Conservation (phyloP, 2,888 invertebrate species). For the Pseudolycoriella hygida region DNA sequence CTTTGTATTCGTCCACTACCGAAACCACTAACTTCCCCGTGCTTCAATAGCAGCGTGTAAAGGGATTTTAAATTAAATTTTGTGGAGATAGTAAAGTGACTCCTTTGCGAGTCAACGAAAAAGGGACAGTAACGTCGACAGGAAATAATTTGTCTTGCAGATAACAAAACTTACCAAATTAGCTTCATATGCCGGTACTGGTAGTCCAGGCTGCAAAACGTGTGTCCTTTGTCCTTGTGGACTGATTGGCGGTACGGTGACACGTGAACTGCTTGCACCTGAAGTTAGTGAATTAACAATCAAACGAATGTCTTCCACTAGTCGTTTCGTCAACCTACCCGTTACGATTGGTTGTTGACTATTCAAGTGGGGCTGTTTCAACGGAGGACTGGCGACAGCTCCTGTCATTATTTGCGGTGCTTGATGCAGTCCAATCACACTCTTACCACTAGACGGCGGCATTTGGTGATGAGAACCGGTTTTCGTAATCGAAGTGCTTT, state of each 20-base stretch:
- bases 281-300: slow-evolving; percentile 9
- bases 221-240: slow-evolving; percentile 39
- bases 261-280: slow-evolving; percentile 33
- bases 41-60: slow-evolving; percentile 32
- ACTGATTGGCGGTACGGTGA: slow-evolving; percentile 40
- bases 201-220: slow-evolving; percentile 34
- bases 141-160: slow-evolving; percentile 1
- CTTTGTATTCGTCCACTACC: slow-evolving; percentile 37
- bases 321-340: slow-evolving; percentile 16
- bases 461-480: slow-evolving; percentile 10
- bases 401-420: slow-evolving; percentile 32
- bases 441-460: slow-evolving; percentile 15
- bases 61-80: slow-evolving; percentile 13
- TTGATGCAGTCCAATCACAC: slow-evolving; percentile 22
- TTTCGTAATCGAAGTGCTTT: slow-evolving; percentile 4
- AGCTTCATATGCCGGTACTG: slow-evolving; percentile 43
- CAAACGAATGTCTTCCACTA: no score
- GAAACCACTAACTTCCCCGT: slow-evolving; percentile 26
- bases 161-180: slow-evolving; percentile 44
- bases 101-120: not conserved
- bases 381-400: slow-evolving; percentile 37
- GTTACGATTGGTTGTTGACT: slow-evolving; percentile 30
- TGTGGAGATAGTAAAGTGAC: not conserved
- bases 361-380: slow-evolving; percentile 28
- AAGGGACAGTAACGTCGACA: not conserved